These are phyloP conservation scores for Drosophila gaucha DNA, from an alignment of 2,888 invertebrate genomes.

Conservation along the genomic window DNA sequence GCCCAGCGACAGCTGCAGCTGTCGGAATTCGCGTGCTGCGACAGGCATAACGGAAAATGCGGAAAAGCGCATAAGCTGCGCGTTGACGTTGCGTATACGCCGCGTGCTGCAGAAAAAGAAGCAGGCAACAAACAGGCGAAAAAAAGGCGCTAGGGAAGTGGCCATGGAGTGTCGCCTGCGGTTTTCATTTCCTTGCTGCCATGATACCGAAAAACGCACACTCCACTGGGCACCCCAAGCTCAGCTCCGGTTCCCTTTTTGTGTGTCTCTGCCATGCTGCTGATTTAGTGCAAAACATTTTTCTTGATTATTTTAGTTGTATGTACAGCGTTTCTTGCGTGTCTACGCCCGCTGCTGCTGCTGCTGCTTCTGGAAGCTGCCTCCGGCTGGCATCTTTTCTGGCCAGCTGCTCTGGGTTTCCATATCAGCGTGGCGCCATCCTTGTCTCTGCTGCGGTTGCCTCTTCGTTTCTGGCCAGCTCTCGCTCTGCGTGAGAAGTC, in stretches of 20 bases:
- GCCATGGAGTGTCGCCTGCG: conserved; percentile 57
- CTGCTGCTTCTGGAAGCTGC: conserved; percentile 18
- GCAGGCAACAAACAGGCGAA: not conserved
- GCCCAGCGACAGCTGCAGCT: conserved; percentile 44
- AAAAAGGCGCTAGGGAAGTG: conserved; percentile 29
- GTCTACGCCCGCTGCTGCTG: conserved; percentile 29
- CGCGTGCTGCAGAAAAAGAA: conserved; percentile 33
- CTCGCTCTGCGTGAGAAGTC: conserved; percentile 67
- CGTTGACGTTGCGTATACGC: conserved; percentile 71
- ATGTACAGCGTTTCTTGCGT: conserved; percentile 41
- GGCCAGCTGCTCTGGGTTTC: conserved; percentile 38
- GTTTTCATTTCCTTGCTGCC: conserved; percentile 68
- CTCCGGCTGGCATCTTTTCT: conserved; percentile 42
- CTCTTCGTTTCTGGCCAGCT: conserved; percentile 8
- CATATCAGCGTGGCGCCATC: conserved; percentile 42
- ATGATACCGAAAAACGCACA: conserved; percentile 45
- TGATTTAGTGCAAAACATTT: conserved; percentile 78
- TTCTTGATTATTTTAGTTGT: conserved; percentile 76
- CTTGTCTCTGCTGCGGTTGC: conserved; percentile 6
- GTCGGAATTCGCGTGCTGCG: conserved; percentile 61
- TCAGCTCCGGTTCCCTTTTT: not conserved
- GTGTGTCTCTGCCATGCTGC: conserved; percentile 19
- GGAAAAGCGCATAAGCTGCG: conserved; percentile 76
- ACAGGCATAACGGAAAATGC: conserved; percentile 38
- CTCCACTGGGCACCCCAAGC: conserved; percentile 14